phyloP scores from a whole-genome alignment of 2,113 vertebrate species.

The Calyptommatus sinebrachiatus region DNA sequence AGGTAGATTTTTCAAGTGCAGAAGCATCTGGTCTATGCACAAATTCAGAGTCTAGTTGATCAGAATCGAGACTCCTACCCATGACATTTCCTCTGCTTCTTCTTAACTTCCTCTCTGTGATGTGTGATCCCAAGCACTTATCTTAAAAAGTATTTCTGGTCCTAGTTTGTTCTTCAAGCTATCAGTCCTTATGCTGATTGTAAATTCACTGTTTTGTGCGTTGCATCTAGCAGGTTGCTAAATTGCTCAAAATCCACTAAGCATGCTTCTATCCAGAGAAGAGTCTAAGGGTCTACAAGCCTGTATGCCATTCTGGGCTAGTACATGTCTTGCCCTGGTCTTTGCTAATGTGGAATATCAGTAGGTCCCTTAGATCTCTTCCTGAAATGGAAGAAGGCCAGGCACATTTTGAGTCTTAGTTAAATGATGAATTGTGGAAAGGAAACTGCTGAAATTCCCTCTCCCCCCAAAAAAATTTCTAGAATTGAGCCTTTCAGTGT shows the following conservation, averaged over 20 bases:
- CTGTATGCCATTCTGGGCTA: too few species aligned
- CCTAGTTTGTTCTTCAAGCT: neutral
- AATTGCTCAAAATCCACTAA: neutral
- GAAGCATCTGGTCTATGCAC: too few species aligned
- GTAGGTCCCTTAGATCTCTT: too few species aligned
- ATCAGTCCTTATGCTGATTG: neutral
- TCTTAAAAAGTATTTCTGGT: neutral
- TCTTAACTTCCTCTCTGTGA: neutral
- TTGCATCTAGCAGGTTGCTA: neutral
- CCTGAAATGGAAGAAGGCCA: too few species aligned
- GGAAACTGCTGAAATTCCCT: neutral
- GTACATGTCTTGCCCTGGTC: too few species aligned
- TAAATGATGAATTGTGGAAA: neutral
- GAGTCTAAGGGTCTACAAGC: too few species aligned
- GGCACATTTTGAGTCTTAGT: neutral
- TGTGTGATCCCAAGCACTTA: conserved; percentile 19
- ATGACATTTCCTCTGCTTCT: neutral
- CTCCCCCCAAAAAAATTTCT: conserved; percentile 33
- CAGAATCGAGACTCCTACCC: too few species aligned
- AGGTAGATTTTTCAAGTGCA: too few species aligned
- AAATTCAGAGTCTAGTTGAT: too few species aligned
- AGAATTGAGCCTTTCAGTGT: conserved; percentile 39
- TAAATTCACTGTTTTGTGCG: neutral
- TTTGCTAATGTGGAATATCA: too few species aligned
- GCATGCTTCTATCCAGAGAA: too few species aligned